Evolutionary conservation across 1,140 invertebrate genomes (phyloP).

Genomic region (Globodera ellingtonae): DNA sequence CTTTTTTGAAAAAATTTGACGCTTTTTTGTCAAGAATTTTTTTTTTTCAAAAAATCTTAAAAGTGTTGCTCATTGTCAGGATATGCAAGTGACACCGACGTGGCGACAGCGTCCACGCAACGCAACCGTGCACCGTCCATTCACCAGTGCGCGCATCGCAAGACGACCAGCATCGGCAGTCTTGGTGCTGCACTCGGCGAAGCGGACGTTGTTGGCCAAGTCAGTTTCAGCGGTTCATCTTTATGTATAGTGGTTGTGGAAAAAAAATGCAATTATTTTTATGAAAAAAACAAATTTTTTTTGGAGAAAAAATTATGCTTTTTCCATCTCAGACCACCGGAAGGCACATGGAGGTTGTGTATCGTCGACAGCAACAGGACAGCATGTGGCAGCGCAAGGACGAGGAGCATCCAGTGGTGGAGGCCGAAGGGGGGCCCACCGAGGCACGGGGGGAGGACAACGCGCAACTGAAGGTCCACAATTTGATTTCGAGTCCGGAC

Average conservation of each 20-base stretch:
- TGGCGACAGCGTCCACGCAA: constrained; percentile 9
- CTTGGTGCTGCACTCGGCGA: constrained; percentile 5
- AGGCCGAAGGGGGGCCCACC: background rate
- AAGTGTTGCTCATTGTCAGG: constrained; percentile 32
- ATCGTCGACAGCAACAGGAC: constrained; percentile 38
- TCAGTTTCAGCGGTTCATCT: background rate
- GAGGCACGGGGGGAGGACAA: constrained; percentile 38
- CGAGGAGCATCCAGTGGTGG: constrained; percentile 16
- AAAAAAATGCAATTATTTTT: no score
- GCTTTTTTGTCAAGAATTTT: background rate
- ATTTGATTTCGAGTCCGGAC: background rate
- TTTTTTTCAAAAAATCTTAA: background rate
- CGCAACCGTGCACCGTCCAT: constrained; percentile 20
- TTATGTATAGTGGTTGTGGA: no score
- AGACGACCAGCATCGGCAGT: constrained; percentile 14
- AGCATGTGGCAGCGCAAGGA: constrained; percentile 49
- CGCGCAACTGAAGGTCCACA: constrained; percentile 42
- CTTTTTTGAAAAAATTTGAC: no score
- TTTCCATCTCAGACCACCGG: constrained; percentile 5
- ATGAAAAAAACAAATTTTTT: no score
- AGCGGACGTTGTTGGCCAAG: background rate
- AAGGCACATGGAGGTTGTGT: constrained; percentile 46
- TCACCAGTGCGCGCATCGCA: constrained; percentile 28
- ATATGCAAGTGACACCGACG: constrained; percentile 46
- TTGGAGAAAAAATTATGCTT: no score